These are phyloP conservation scores for Calliscelio sp. DNA, from an alignment of 2,888 invertebrate genomes.

Conservation along the genomic window DNA sequence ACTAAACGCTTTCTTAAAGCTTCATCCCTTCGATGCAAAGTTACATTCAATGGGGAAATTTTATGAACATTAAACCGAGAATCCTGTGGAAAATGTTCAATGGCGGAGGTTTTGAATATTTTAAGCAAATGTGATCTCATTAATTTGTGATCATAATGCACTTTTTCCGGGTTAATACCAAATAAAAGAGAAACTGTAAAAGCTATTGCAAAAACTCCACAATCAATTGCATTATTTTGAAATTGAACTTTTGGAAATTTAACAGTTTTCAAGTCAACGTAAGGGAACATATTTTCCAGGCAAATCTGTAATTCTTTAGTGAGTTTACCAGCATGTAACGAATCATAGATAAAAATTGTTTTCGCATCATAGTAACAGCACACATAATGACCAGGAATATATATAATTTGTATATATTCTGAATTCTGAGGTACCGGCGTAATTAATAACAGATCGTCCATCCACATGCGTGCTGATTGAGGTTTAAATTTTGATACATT, in stretches of 20 bases:
- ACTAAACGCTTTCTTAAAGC: slow-evolving; percentile 1
- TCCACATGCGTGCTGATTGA: slow-evolving; percentile 28
- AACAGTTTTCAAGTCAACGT: slow-evolving; percentile 15
- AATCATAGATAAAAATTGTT: slow-evolving; percentile 35
- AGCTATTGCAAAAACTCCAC: slow-evolving; percentile 34
- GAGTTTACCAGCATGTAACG: background rate
- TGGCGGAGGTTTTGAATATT: background rate
- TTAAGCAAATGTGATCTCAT: slow-evolving; percentile 17
- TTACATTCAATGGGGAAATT: slow-evolving; percentile 4
- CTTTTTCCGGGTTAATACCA: slow-evolving; percentile 16
- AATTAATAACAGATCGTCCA: slow-evolving; percentile 9
- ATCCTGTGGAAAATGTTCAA: slow-evolving; percentile 35
- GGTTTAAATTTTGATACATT: background rate
- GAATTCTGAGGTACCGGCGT: background rate
- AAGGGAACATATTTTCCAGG: slow-evolving; percentile 24
- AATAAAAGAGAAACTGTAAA: slow-evolving; percentile 20
- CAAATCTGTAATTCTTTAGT: slow-evolving; percentile 17
- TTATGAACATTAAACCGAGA: background rate
- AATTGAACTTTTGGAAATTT: slow-evolving; percentile 33
- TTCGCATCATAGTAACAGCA: slow-evolving; percentile 29
- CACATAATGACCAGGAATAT: slow-evolving; percentile 19
- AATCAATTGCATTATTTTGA: slow-evolving; percentile 20
- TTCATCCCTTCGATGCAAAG: background rate
- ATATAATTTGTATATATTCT: slow-evolving; percentile 33
- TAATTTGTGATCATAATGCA: slow-evolving; percentile 19